phyloP scores from a whole-genome alignment of 1,140 invertebrate species.

The Coenobita brevimanus region DNA sequence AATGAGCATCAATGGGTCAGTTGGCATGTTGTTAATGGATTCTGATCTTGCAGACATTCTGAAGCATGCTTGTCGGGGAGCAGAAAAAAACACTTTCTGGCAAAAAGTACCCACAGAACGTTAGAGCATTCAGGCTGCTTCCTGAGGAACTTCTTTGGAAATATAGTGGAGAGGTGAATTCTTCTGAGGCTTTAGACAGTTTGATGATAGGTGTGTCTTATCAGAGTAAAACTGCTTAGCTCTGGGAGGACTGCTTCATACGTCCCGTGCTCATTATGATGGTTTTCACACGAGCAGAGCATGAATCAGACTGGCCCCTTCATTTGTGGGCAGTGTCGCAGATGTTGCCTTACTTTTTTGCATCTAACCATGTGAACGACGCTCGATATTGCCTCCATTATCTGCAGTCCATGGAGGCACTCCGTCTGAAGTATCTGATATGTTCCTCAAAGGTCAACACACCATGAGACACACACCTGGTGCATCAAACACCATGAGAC shows the following conservation, averaged over 20 bases:
- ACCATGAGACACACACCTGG: background rate
- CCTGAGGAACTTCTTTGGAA: conserved; percentile 27
- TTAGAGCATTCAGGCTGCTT: conserved; percentile 36
- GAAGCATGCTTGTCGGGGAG: conserved; percentile 23
- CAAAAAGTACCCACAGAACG: conserved; percentile 37
- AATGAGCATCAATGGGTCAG: conserved; percentile 22
- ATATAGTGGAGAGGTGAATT: conserved; percentile 4
- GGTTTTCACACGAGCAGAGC: too few species aligned
- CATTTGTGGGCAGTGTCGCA: too few species aligned
- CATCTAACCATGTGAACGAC: background rate
- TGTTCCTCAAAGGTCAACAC: too few species aligned
- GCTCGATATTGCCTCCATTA: background rate
- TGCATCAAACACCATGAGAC: background rate
- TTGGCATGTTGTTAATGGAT: conserved; percentile 46
- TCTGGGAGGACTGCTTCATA: background rate
- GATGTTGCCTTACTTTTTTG: too few species aligned
- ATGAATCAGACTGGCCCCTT: too few species aligned
- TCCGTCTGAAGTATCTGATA: background rate
- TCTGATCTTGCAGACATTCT: too few species aligned
- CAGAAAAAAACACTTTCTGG: conserved; percentile 43
- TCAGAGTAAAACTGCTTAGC: background rate
- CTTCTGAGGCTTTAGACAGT: conserved; percentile 18
- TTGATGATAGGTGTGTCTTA: conserved; percentile 4
- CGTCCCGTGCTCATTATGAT: too few species aligned
- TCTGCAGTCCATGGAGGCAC: conserved; percentile 9